phyloP scores from a whole-genome alignment of 2,113 vertebrate species.

The Ciconia stormi region DNA sequence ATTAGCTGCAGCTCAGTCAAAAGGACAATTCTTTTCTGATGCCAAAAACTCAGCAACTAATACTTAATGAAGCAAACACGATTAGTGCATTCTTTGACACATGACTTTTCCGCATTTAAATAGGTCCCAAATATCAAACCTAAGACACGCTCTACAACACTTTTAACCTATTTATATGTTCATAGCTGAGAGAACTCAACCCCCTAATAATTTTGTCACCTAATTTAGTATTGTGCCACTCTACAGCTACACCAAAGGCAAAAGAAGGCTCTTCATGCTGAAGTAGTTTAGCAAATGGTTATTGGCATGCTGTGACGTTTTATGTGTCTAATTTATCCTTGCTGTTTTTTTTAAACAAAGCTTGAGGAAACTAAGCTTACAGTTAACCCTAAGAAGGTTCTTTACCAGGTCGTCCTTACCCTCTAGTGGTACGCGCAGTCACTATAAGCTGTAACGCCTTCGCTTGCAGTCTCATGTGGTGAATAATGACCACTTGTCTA shows the following conservation, averaged over 20 bases:
- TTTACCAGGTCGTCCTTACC: conserved; percentile 70
- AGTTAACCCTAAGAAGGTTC: not conserved
- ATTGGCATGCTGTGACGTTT: not conserved
- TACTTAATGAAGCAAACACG: not conserved
- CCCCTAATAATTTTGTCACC: not conserved
- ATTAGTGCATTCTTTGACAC: not conserved
- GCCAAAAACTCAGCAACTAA: not conserved
- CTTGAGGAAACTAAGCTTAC: not conserved
- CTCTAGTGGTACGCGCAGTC: conserved; percentile 82
- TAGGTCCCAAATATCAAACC: not conserved
- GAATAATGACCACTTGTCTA: conserved; percentile 89
- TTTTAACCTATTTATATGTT: not conserved
- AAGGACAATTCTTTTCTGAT: not conserved
- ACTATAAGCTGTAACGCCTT: conserved; percentile 91
- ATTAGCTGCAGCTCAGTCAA: not conserved
- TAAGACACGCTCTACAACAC: not conserved
- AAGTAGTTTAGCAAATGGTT: not conserved
- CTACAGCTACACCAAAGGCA: not conserved
- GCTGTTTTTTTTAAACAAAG: not conserved
- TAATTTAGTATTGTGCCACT: not conserved
- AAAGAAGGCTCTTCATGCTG: not conserved
- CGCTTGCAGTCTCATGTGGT: conserved; percentile 93
- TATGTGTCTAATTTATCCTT: not conserved
- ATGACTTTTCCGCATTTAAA: not conserved
- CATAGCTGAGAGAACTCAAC: not conserved